Evolutionary conservation across 2,888 invertebrate genomes (phyloP), one percentile per base, ranked within the genome.

Genomic region (Eristalinus aeneus): DNA sequence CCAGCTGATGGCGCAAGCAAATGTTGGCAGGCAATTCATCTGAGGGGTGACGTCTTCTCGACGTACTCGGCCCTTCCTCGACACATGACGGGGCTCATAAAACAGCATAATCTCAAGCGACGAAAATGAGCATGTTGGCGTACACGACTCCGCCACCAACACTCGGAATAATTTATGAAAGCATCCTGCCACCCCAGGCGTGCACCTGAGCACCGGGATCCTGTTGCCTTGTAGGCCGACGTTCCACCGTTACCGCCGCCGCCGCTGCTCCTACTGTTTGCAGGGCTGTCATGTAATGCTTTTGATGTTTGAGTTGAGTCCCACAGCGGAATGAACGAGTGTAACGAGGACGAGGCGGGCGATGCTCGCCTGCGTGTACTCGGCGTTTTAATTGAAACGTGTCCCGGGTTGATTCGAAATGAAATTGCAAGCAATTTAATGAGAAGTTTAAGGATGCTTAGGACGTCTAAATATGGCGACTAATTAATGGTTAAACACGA

Each of bases 1-100:
- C 53, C 56, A 74, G 46, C 36, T 67, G 64, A 76, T 75, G 65
- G 71, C 63, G 60, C 54, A 76, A 74, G 74, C 78, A 60, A 73
- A 78, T 64, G 73, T 74, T 79, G 79, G 83, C 72, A 79, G 74
- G 64, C 63, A 73, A 72, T 79, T 74, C 69, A 74, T 80, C 74
- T 80, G 68, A 74, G 56, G 74, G 74, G 68, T 54, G 53, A 60
- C 72, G 72, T 60, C 64, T 39, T 5, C 56, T 11, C 56, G 23
- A n/a, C n/a, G n/a, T n/a, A n/a, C 56, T 56, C 16, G n/a, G n/a
- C n/a, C 22, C 56, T 20, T 11, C 22, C 54, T 2, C 56, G 56
- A 23, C 27, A 58, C 56, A 58, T 36, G 69, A 69, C 58, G 12
- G 56, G 69, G 22, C 58, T 69, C 56, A 65, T 32, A 65, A 67